Conservation (phyloP, 2,888 invertebrate genomes). For the Campopleginae sp. region DNA sequence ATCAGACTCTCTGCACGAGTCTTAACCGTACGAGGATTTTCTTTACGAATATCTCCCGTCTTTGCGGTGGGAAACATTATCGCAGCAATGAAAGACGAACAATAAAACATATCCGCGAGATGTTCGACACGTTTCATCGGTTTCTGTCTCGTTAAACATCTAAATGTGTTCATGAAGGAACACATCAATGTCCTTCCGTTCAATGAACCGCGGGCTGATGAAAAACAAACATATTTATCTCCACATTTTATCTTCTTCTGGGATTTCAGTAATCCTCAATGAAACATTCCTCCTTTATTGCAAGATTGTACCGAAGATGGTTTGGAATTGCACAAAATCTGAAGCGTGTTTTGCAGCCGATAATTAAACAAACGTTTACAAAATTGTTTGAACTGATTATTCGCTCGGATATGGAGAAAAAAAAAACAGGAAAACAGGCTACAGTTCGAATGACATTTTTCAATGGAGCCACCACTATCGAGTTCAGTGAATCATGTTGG, state of each 20-base stretch:
- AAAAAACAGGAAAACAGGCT: too few species aligned
- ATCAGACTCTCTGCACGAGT: neutral
- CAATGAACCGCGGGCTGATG: neutral
- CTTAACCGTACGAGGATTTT: neutral
- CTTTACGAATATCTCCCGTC: neutral
- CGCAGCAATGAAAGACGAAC: conserved; percentile 2
- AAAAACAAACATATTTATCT: neutral
- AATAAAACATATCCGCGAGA: neutral
- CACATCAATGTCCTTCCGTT: conserved; percentile 1
- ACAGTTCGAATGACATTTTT: too few species aligned
- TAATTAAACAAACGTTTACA: neutral
- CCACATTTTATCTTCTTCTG: neutral
- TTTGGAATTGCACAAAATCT: neutral
- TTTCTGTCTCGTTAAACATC: neutral
- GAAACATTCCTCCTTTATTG: neutral
- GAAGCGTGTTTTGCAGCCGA: neutral
- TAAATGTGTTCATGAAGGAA: neutral
- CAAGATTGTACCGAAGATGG: neutral
- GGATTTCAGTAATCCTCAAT: neutral
- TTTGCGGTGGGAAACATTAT: conserved; percentile 17
- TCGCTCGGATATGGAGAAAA: neutral
- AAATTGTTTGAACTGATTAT: neutral
- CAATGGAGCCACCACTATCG: too few species aligned
- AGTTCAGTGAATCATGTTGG: too few species aligned
- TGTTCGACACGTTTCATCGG: neutral